Base-by-base conservation (phyloP, 2,888 invertebrate genomes). In the Heliconius sara region DNA sequence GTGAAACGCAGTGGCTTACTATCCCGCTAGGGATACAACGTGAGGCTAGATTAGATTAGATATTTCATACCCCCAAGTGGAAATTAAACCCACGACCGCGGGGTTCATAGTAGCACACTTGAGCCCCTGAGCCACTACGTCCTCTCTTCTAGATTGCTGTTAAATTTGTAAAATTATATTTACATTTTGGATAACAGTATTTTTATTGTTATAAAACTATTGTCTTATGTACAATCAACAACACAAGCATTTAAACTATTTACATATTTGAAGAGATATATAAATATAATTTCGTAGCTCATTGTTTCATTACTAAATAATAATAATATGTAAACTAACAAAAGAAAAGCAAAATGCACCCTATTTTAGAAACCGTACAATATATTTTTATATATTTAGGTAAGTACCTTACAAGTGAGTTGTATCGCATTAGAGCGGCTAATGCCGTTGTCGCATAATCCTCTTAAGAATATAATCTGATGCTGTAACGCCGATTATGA, bases 361-460 rank as follows among this genome's bases (percentile, higher is more conserved):
- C 73, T 73, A 73, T 73, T 73, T 13, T 16, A 73, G 73, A 73
- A 73, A 60, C 73, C 73, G 25, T 73, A 73, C 34, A 73, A 73
- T 73, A 73, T 12, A n/a, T 60, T 73, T 73, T 60, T 13, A 73
- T 73, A 73, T 39, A 73, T 57, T 73, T 73, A 73, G 60, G n/a
- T n/a, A 39, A 73, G 9, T 60, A 60, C 73, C 73, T 10, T 60
- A 73, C 60, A 73, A 73, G 73, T 73, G 60, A 25, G n/a, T 39
- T 60, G 73, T 73, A 60, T 60, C 73, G 60, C 57, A 57, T 72
- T 57, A 72, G 52, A 34, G 57, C 30, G 72, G 30, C 71, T 72
- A 72, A 72, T 34, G 30, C 57, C 57, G 73, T 34, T 60, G 34
- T 60, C 73, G n/a, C 34, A 39, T 60, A 34, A 73, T 73, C 73